Conservation (phyloP, 30 jellyfish, hydroid and myxozoan genomes). For the Mastigias papua region DNA sequence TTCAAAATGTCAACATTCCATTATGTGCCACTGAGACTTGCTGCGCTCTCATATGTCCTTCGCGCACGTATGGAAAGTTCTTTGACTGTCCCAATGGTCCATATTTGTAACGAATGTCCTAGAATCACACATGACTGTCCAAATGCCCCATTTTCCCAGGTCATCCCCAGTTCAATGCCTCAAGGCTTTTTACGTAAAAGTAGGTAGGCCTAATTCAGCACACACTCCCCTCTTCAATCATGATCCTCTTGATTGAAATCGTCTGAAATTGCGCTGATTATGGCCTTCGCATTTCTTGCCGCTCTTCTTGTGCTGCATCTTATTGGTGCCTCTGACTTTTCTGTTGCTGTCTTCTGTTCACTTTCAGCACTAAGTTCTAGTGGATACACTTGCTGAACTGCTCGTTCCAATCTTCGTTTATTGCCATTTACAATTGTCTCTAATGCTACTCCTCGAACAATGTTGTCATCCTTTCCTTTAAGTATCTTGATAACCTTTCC, state of each 20-base stretch:
- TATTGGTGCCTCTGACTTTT: neutral
- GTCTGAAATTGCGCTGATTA: constrained; percentile 45
- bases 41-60: no score
- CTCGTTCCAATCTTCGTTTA: constrained; percentile 57
- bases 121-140: no score
- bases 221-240: constrained; percentile 75
- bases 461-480: constrained; percentile 30
- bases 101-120: no score
- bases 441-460: constrained; percentile 39
- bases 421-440: constrained; percentile 26
- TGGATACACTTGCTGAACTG: constrained; percentile 44
- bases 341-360: neutral
- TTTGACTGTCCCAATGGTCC: no score
- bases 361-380: constrained; percentile 8
- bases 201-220: constrained; percentile 46
- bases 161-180: neutral
- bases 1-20: no score
- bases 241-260: neutral
- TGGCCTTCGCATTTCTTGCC: constrained; percentile 24
- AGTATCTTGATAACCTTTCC: constrained; percentile 38
- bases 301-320: constrained; percentile 16
- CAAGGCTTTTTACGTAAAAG: no score
- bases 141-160: neutral
- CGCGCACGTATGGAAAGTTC: no score
- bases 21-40: no score